A percentile compares a stretch with the other conserved stretches of the same genome.
phyloP scores from a whole-genome alignment of 2,888 invertebrate species.

The Exephanes ischioxanthus region DNA sequence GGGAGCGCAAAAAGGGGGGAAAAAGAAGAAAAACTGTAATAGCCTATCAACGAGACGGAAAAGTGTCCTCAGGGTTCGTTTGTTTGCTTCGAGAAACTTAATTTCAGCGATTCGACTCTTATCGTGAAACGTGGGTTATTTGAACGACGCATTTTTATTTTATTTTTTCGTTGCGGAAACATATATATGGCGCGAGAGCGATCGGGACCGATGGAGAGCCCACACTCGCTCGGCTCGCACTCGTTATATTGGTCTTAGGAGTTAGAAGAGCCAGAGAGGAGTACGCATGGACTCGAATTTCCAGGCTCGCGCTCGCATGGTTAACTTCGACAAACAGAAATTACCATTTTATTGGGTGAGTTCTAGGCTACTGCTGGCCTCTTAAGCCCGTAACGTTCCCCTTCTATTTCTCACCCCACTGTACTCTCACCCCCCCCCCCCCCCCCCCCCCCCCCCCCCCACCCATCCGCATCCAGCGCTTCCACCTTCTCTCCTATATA shows the following conservation, averaged over 20 bases:
- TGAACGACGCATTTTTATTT: not conserved
- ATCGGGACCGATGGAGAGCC: constrained; percentile 3
- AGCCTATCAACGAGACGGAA: constrained; percentile 7
- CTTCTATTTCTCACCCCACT: constrained; percentile 61
- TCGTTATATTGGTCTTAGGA: constrained; percentile 83
- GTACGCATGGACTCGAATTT: constrained; percentile 84
- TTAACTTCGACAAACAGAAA: constrained; percentile 89
- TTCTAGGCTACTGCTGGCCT: constrained; percentile 76
- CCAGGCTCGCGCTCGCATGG: constrained; percentile 85
- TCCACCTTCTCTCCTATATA: constrained; percentile 4
- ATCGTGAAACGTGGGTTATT: not conserved
- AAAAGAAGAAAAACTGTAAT: not conserved
- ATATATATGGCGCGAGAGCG: not conserved
- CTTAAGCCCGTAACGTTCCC: constrained; percentile 63
- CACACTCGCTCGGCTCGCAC: constrained; percentile 30
- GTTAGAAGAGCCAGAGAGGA: constrained; percentile 77
- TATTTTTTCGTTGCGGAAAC: not conserved
- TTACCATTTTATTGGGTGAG: constrained; percentile 90
- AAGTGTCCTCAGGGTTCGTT: constrained; percentile 13
- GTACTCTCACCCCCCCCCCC: constrained; percentile 69
- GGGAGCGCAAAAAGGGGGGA: not conserved
- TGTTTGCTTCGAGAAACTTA: constrained; percentile 17
- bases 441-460: constrained; percentile 31
- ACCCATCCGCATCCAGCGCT: not conserved
- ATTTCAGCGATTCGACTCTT: not conserved